Evolutionary conservation across 1,140 invertebrate genomes (phyloP).

Genomic region (Pinna nobilis): DNA sequence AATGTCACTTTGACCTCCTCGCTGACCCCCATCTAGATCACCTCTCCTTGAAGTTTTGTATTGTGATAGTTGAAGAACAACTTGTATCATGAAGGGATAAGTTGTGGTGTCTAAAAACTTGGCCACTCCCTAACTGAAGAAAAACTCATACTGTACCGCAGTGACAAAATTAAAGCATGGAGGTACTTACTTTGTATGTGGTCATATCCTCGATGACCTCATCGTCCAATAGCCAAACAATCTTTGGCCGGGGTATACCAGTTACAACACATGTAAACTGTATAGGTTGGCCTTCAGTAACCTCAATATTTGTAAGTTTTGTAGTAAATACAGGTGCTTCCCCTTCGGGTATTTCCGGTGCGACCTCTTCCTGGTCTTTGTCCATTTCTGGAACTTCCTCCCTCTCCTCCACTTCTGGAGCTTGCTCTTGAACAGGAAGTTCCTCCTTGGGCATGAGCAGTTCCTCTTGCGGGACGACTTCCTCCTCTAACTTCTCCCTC

Average conservation of each 20-base stretch:
- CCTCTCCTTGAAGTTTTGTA: too few relatives aligned
- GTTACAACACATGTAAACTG: slow-evolving; percentile 84
- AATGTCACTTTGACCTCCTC: too few relatives aligned
- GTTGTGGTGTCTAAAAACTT: too few relatives aligned
- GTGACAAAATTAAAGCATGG: neutral
- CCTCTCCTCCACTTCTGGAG: too few relatives aligned
- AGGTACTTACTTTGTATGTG: slow-evolving; percentile 46
- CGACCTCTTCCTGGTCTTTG: slow-evolving; percentile 37
- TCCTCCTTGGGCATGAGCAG: slow-evolving; percentile 55
- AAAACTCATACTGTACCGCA: neutral
- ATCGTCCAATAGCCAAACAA: slow-evolving; percentile 75
- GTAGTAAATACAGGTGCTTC: slow-evolving; percentile 64
- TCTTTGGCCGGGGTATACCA: slow-evolving; percentile 84
- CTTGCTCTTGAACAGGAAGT: slow-evolving; percentile 49
- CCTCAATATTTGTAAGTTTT: slow-evolving; percentile 56
- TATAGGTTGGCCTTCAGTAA: slow-evolving; percentile 63
- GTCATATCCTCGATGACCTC: slow-evolving; percentile 61
- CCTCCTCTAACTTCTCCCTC: slow-evolving; percentile 37
- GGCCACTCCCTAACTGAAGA: too few relatives aligned
- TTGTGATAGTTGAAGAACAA: too few relatives aligned
- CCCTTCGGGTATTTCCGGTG: slow-evolving; percentile 46
- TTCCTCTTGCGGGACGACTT: slow-evolving; percentile 32
- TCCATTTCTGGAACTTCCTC: slow-evolving; percentile 24
- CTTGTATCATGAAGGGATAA: too few relatives aligned
- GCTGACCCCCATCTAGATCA: too few relatives aligned